Base-by-base conservation (phyloP, 2,113 vertebrate genomes). In the Chionodraco myersi region DNA sequence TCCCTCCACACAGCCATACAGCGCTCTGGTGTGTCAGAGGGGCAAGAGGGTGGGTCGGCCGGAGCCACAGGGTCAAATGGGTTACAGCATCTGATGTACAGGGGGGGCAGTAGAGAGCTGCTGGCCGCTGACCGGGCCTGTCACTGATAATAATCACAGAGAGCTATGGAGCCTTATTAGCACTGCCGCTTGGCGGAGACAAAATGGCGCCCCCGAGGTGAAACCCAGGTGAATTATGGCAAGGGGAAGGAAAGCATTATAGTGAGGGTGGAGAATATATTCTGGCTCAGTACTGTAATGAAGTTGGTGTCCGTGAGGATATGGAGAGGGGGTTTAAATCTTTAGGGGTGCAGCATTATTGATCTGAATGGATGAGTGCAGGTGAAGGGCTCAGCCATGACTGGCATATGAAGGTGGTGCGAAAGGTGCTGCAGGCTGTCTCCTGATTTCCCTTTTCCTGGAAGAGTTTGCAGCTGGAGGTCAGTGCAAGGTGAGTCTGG, bases 141-240 rank as follows among this genome's bases (percentile, higher is more conserved):
- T 93, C 93, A 92, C 84, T 90, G 91, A 93, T 92, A 92, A 94
- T 93, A 91, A 94, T 90, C 87, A 56, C 71, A 77, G 77, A 91
- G 91, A 93, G 89, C 93, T 91, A 92, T 89, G 75, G 89, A 90
- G 90, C 80, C 89, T 89, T 88, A 94, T 94, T 94, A 94, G 84
- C 61, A 64, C 85, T 14, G 66, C 82, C 14, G 74, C 84, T 92
- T 88, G 86, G 83, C 86, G 77, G 74, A 85, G 77, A 88, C 80
- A 89, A 89, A 92, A 91, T 88, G 85, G 86, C 77, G 79, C 81
- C 90, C 78, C 64, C 59, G 76, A 91, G 80, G 88, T 91, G 89
- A 88, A 86, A 60, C 52, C 61, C 57, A 81, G 86, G 88, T 91
- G 91, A 94, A 84, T 91, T 91, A 92, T 69, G 47, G 84, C 30